Evolutionary conservation across 2,888 invertebrate genomes (phyloP).

Genomic region (Orthosia cruda): DNA sequence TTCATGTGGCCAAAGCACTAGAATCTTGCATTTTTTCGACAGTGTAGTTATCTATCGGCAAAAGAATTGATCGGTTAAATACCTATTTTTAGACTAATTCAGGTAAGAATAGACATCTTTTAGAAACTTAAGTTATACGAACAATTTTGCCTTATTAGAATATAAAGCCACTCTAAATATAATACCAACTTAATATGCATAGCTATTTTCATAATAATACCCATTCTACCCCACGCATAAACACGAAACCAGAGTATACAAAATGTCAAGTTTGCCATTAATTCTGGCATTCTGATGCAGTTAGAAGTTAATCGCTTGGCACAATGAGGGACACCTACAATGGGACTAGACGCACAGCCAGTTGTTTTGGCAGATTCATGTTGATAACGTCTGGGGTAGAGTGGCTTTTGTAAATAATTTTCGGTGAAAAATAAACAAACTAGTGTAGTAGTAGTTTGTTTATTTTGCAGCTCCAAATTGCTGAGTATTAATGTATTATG

Average conservation of each 20-base stretch:
- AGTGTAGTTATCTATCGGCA: no score
- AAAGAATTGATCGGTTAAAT: no score
- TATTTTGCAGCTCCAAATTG: neutral
- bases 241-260: slow-evolving; percentile 16
- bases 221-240: neutral
- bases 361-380: slow-evolving; percentile 42
- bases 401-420: slow-evolving; percentile 6
- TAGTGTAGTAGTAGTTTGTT: neutral
- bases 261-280: slow-evolving; percentile 54
- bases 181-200: neutral
- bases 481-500: no score
- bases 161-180: neutral
- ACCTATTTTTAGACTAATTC: no score
- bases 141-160: no score
- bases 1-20: no score
- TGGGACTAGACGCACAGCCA: slow-evolving; percentile 11
- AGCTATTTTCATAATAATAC: neutral
- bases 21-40: no score
- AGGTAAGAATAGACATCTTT: no score
- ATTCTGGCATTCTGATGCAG: slow-evolving; percentile 48
- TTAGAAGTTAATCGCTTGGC: slow-evolving; percentile 50
- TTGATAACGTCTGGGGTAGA: neutral
- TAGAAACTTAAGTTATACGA: no score
- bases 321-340: slow-evolving; percentile 34
- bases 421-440: neutral